A percentile compares a stretch with the other conserved stretches of the same genome.
Conservation (phyloP, 2,113 vertebrate genomes). For the Gobius niger region DNA sequence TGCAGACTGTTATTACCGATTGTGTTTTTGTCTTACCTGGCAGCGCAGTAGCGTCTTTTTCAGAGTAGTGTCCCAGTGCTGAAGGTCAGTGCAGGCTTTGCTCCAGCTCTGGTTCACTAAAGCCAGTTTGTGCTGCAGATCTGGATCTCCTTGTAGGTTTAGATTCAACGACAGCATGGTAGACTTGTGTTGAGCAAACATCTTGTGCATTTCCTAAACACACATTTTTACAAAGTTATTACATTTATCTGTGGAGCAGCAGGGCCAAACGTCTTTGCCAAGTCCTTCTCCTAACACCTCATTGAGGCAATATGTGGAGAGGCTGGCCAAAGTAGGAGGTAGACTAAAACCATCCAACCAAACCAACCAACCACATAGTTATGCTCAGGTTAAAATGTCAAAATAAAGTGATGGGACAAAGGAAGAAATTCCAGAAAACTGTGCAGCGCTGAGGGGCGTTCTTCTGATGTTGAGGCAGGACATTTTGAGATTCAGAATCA, state of each 20-base stretch:
- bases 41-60: constrained; percentile 80
- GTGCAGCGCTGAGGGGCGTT: too few species aligned
- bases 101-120: constrained; percentile 84
- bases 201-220: constrained; percentile 82
- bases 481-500: too few species aligned
- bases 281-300: too few species aligned
- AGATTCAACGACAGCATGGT: constrained; percentile 81
- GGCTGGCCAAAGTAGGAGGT: too few species aligned
- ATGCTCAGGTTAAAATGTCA: too few species aligned
- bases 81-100: constrained; percentile 63
- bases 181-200: constrained; percentile 83
- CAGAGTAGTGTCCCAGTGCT: constrained; percentile 81
- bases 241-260: not conserved
- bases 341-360: too few species aligned
- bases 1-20: not conserved
- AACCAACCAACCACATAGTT: too few species aligned
- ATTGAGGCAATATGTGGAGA: too few species aligned
- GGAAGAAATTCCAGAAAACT: too few species aligned
- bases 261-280: not conserved
- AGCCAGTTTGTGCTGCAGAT: constrained; percentile 73
- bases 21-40: constrained; percentile 74
- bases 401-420: too few species aligned
- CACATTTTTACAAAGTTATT: not conserved
- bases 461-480: too few species aligned
- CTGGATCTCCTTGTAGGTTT: constrained; percentile 71